These are phyloP conservation scores for Troides aeacus DNA, from an alignment of 2,888 invertebrate genomes.

Conservation along the genomic window DNA sequence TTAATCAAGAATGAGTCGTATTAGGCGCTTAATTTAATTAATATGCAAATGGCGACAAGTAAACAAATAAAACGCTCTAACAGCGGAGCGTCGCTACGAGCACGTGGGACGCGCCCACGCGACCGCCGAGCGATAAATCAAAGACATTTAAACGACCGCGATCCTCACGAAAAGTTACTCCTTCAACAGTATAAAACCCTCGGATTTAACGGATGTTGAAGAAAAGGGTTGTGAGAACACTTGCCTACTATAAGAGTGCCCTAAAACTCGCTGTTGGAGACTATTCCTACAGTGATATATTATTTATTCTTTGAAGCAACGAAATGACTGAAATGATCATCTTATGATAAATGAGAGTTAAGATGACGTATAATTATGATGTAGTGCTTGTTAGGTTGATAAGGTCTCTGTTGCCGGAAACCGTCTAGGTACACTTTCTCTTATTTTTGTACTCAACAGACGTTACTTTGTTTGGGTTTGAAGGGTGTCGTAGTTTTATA, in stretches of 20 bases:
- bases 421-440: too few species aligned
- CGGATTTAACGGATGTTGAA: neutral
- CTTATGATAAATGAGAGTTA: too few species aligned
- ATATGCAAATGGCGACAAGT: constrained; percentile 37
- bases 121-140: constrained; percentile 35
- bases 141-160: constrained; percentile 34
- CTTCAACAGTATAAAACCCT: neutral
- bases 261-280: too few species aligned
- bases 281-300: too few species aligned
- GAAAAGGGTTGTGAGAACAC: neutral
- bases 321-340: too few species aligned
- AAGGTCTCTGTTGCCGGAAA: too few species aligned
- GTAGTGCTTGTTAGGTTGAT: too few species aligned
- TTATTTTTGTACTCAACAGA: too few species aligned
- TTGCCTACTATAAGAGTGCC: neutral
- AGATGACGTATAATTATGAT: too few species aligned
- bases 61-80: constrained; percentile 33
- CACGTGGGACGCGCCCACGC: constrained; percentile 44
- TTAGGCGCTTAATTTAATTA: constrained; percentile 40
- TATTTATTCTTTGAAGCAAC: too few species aligned
- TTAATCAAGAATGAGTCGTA: constrained; percentile 22
- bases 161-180: constrained; percentile 31
- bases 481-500: too few species aligned
- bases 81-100: constrained; percentile 25
- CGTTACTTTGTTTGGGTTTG: too few species aligned